phyloP scores from a whole-genome alignment of 53 echinoderm and acorn worm species.

The Actinopyga echinites region DNA sequence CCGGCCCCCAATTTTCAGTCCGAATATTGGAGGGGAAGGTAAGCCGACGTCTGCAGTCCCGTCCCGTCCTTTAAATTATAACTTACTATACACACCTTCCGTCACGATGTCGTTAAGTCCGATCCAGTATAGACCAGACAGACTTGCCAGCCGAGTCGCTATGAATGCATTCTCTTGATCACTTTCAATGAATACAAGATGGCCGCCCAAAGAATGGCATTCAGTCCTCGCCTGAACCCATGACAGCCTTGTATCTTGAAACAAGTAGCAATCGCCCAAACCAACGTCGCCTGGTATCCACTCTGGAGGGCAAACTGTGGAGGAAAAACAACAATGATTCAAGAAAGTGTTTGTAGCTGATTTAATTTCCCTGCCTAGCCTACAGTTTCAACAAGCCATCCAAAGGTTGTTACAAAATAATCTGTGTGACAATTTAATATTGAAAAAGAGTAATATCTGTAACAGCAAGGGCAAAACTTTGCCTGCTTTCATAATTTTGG shows the following conservation, averaged over 20 bases:
- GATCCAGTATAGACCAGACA: background rate
- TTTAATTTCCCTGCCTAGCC: too few relatives aligned
- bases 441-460: too few relatives aligned
- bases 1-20: too few relatives aligned
- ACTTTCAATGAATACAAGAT: background rate
- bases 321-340: background rate
- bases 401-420: too few relatives aligned
- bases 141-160: too few relatives aligned
- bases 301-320: background rate
- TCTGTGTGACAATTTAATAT: too few relatives aligned
- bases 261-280: background rate
- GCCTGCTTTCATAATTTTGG: too few relatives aligned
- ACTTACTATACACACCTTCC: conserved; percentile 6
- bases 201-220: background rate
- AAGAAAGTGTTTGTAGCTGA: background rate
- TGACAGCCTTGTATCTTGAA: background rate
- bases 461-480: too few relatives aligned
- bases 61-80: too few relatives aligned
- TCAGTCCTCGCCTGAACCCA: background rate
- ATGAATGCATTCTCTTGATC: background rate
- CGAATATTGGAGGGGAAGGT: too few relatives aligned
- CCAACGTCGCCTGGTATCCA: background rate
- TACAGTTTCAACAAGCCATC: too few relatives aligned
- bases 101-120: background rate
- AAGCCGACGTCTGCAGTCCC: too few relatives aligned